Base-by-base conservation (phyloP, 2,113 vertebrate species). In the Phylloscopus whistleri region DNA sequence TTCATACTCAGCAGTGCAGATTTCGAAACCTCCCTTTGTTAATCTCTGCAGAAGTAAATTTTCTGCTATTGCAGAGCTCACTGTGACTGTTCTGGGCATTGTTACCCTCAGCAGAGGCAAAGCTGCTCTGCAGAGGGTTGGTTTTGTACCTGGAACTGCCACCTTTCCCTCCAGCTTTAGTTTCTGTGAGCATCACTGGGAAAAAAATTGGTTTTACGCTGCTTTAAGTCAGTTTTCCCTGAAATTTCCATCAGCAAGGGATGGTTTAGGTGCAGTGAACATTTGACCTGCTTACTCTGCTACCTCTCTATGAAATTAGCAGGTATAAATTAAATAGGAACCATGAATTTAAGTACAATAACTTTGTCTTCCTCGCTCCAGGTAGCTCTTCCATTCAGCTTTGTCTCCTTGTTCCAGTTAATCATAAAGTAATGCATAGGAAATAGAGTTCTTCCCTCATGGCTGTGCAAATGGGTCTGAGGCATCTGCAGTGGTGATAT, bases 11-110 rank as follows among this genome's bases (percentile, higher is more conserved):
- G 86, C 91, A 95, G 87, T 73, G 84, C 66, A 56, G 83, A 86
- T 94, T 95, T 96, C 87, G 87, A 97, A 97, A 96, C 80, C 83
- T 95, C 87, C 89, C 73, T 97, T 95, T 95, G 92, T 95, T 95
- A 92, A 95, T 97, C 89, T 82, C 87, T 95, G 88, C 87, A 93
- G 89, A 96, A 96, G 90, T 84, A 87, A 88, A 95, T 93, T 97
- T 94, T 90, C 79, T 96, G 94, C 89, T 92, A 72, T 96, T 93
- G 94, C 90, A 90, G 55, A 84, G 88, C 88, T 96, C 58, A 27
- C 76, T 95, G 89, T 87, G 91, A 89, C 70, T 6, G 28, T 60
- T 84, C 59, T 87, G 44, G 3, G 53, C 77, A 66, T 89, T 92
- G 90, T 92, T 93, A 70, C 59, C 49, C 69, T 76, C 73, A 22